Conservation (phyloP, 2,797 vertebrate species). For the Heteromormyrus szaboi region DNA sequence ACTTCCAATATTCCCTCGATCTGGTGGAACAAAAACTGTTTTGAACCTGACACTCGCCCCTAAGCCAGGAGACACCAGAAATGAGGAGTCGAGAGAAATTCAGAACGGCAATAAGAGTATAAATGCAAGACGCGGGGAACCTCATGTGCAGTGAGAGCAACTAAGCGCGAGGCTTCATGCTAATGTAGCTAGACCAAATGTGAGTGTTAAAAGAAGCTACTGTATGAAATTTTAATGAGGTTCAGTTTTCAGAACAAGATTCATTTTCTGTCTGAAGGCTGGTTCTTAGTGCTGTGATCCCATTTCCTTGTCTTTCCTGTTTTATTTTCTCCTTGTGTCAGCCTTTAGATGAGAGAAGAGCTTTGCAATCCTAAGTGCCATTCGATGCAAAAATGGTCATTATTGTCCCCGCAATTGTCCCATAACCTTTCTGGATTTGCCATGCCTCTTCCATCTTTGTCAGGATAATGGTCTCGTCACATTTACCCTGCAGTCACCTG, state of each 20-base stretch:
- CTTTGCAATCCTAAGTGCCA: neutral
- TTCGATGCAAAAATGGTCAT: neutral
- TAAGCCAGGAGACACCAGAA: neutral
- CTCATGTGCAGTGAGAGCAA: neutral
- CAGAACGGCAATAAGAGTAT: neutral
- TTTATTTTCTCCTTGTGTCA: neutral
- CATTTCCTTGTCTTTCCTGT: neutral
- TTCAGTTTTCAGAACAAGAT: neutral
- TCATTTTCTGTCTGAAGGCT: neutral
- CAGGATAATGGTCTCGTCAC: neutral
- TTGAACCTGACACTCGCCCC: neutral
- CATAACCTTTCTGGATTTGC: neutral
- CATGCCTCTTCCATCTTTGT: neutral
- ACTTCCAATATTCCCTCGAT: neutral
- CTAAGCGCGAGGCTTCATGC: neutral
- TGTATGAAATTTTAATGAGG: slow-evolving; percentile 13
- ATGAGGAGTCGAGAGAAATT: neutral
- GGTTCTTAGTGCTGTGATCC: neutral
- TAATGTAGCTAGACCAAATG: neutral
- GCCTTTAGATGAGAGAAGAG: neutral
- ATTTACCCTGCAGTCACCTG: neutral
- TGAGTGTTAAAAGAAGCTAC: neutral
- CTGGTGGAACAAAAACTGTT: neutral
- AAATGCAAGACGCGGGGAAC: neutral
- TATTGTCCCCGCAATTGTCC: neutral